Conservation (phyloP, 2,888 invertebrate species). For the Orchesella flavescens region DNA sequence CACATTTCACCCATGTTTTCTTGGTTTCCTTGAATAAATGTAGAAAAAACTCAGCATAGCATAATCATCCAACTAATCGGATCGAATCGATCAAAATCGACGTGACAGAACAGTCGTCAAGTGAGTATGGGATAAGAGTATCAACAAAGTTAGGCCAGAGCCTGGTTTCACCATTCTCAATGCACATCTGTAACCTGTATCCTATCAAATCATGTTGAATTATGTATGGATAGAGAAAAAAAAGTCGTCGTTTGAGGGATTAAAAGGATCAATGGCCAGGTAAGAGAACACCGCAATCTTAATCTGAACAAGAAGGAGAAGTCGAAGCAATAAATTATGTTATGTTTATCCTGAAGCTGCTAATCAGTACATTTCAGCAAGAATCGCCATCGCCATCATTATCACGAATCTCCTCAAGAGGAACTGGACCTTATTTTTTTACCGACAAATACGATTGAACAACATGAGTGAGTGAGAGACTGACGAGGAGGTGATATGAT, state of each 20-base stretch:
- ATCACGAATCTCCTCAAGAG: not conserved
- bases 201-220: no score
- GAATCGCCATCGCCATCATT: slow-evolving; percentile 4
- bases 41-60: no score
- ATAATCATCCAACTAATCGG: no score
- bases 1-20: no score
- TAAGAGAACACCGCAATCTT: slow-evolving; percentile 8
- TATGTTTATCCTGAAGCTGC: slow-evolving; percentile 55
- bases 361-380: slow-evolving; percentile 61
- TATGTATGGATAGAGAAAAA: no score
- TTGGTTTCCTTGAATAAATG: no score
- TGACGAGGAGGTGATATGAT: slow-evolving; percentile 16
- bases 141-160: not conserved
- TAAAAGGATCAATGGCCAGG: slow-evolving; percentile 53
- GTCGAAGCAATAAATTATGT: slow-evolving; percentile 54
- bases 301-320: slow-evolving; percentile 17
- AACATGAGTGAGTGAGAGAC: not conserved
- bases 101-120: not conserved
- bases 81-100: no score
- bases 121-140: slow-evolving; percentile 22
- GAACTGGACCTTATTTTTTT: not conserved
- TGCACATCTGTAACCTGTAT: no score
- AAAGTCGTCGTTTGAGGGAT: slow-evolving; percentile 14
- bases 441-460: slow-evolving; percentile 12
- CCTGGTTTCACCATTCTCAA: no score